phyloP scores from a whole-genome alignment of 2,888 invertebrate species.

The Entomobrya multifasciata region DNA sequence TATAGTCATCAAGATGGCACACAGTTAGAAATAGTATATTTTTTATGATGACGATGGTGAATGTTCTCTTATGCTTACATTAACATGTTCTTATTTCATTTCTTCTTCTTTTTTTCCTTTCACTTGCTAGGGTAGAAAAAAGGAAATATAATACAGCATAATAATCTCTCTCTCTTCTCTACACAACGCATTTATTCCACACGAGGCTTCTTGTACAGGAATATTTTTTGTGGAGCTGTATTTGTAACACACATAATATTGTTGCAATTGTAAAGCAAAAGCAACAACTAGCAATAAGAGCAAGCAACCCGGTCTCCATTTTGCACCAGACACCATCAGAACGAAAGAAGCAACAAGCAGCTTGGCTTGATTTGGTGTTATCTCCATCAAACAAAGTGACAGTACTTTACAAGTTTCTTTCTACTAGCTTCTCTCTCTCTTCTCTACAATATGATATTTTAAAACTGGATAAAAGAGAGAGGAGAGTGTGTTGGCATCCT shows the following conservation, averaged over 20 bases:
- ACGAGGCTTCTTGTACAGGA: too few species aligned
- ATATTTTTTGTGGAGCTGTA: too few species aligned
- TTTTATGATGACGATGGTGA: too few species aligned
- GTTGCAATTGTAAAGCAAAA: not conserved
- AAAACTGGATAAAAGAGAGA: conserved; percentile 43
- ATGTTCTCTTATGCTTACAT: too few species aligned
- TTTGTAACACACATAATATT: not conserved
- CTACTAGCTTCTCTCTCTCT: not conserved
- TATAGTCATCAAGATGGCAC: too few species aligned
- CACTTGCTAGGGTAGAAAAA: too few species aligned
- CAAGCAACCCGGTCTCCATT: not conserved
- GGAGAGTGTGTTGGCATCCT: conserved; percentile 51
- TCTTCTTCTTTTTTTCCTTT: conserved; percentile 21
- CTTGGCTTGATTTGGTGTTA: not conserved
- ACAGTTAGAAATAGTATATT: too few species aligned
- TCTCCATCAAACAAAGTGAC: conserved; percentile 33
- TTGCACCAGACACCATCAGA: too few species aligned
- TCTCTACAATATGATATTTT: not conserved
- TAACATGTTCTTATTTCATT: conserved; percentile 36
- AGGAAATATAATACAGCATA: too few species aligned
- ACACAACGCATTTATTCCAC: too few species aligned
- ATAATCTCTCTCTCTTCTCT: too few species aligned
- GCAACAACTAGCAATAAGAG: not conserved
- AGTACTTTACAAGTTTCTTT: conserved; percentile 3
- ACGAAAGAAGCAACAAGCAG: conserved; percentile 14